Evolutionary conservation across 2,113 vertebrate species (phyloP).

Genomic region (Eonycteris spelaea): DNA sequence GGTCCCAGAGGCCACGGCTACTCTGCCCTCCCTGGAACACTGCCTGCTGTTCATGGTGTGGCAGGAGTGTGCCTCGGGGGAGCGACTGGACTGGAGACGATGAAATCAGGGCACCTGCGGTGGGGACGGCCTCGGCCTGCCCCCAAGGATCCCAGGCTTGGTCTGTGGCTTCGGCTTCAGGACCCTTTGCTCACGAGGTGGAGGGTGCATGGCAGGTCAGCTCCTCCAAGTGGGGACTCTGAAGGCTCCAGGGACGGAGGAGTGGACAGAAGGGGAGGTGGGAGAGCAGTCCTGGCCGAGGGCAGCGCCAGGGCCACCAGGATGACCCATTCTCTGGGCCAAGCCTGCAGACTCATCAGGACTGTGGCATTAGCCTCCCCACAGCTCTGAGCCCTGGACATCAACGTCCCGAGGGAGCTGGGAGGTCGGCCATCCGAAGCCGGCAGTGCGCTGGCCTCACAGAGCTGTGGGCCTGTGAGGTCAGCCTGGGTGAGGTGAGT

Average conservation of each 20-base stretch:
- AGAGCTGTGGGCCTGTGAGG: not conserved
- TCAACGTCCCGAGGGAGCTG: fast-evolving
- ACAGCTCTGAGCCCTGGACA: not conserved
- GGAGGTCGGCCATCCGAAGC: not conserved
- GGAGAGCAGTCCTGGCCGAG: not conserved
- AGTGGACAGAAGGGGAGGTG: not conserved
- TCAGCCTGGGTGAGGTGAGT: not conserved
- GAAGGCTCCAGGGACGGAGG: fast-evolving
- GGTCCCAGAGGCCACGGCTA: not conserved
- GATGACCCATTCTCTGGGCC: not conserved
- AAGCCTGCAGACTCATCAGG: not conserved
- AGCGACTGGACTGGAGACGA: not conserved
- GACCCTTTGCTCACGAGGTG: not conserved
- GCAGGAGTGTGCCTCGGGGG: not conserved
- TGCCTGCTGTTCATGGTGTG: not conserved
- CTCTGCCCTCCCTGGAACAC: not conserved
- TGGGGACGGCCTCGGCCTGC: not conserved
- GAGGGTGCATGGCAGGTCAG: not conserved
- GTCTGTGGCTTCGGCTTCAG: not conserved
- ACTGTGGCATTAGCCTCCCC: not conserved
- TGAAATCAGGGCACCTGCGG: not conserved
- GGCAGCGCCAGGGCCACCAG: not conserved
- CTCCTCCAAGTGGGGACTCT: fast-evolving
- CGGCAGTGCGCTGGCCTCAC: fast-evolving
- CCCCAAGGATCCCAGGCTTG: not conserved